These are phyloP conservation scores for Tipula unca DNA, from an alignment of 2,888 invertebrate species.

Conservation along the genomic window DNA sequence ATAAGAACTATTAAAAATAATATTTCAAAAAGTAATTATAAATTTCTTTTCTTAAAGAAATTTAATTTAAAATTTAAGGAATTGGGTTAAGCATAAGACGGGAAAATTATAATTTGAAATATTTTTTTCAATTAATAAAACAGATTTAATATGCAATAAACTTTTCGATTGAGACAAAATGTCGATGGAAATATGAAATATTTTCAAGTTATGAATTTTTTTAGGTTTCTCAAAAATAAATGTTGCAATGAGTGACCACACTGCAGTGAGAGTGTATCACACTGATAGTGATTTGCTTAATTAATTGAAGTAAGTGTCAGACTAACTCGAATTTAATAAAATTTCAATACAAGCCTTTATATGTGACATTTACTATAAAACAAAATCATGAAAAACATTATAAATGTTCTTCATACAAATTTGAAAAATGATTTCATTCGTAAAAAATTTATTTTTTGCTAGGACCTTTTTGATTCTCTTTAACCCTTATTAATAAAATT, in stretches of 20 bases:
- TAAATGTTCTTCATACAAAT: too few species aligned
- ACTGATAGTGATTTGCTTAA: too few species aligned
- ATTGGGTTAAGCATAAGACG: neutral
- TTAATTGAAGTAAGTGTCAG: too few species aligned
- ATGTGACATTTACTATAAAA: too few species aligned
- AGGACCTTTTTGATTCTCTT: too few species aligned
- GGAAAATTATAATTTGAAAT: neutral
- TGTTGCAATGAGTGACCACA: neutral
- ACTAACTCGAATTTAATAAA: too few species aligned
- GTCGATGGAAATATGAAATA: neutral
- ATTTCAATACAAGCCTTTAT: too few species aligned
- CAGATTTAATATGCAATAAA: conserved; percentile 2
- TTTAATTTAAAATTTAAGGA: neutral
- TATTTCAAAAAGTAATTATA: conserved; percentile 2
- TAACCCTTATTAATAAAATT: too few species aligned
- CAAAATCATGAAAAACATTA: too few species aligned
- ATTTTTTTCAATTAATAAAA: neutral
- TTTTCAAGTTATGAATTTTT: neutral
- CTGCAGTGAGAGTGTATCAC: too few species aligned
- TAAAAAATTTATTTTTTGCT: too few species aligned
- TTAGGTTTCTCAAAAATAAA: neutral
- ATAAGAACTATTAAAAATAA: neutral
- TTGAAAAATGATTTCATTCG: too few species aligned
- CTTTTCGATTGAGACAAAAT: neutral
- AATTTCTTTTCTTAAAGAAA: neutral